Evolutionary conservation across 1,140 invertebrate genomes (phyloP).

Genomic region (Ylistrum balloti): DNA sequence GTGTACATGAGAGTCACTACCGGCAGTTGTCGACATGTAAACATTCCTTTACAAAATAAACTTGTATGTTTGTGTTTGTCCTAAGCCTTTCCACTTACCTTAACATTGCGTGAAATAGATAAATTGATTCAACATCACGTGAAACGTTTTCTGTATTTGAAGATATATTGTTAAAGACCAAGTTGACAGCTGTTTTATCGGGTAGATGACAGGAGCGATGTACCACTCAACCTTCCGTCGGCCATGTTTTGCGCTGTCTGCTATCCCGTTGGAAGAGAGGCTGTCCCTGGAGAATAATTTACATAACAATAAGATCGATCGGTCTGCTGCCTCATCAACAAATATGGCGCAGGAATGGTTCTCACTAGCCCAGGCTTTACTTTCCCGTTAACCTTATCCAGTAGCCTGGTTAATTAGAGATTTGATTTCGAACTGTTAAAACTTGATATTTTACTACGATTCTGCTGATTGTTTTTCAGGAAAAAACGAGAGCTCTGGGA

Average conservation of each 20-base stretch:
- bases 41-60: not conserved
- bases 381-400: too few relatives aligned
- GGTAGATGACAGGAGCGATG: not conserved
- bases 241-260: constrained; percentile 37
- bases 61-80: not conserved
- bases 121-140: not conserved
- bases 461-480: too few relatives aligned
- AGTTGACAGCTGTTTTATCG: not conserved
- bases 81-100: not conserved
- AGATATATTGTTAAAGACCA: not conserved
- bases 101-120: not conserved
- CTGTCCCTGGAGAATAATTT: constrained; percentile 16
- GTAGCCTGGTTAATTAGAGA: too few relatives aligned
- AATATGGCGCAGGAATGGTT: too few relatives aligned
- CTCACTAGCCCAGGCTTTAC: too few relatives aligned
- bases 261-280: constrained; percentile 37
- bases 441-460: too few relatives aligned
- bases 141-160: not conserved
- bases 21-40: not conserved
- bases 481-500: too few relatives aligned
- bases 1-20: not conserved
- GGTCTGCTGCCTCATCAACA: constrained; percentile 18
- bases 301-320: constrained; percentile 29
- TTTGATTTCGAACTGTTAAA: too few relatives aligned
- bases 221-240: constrained; percentile 12